These are phyloP conservation scores for Syngnathus rostellatus DNA, from an alignment of 2,797 vertebrate species.

Conservation along the genomic window DNA sequence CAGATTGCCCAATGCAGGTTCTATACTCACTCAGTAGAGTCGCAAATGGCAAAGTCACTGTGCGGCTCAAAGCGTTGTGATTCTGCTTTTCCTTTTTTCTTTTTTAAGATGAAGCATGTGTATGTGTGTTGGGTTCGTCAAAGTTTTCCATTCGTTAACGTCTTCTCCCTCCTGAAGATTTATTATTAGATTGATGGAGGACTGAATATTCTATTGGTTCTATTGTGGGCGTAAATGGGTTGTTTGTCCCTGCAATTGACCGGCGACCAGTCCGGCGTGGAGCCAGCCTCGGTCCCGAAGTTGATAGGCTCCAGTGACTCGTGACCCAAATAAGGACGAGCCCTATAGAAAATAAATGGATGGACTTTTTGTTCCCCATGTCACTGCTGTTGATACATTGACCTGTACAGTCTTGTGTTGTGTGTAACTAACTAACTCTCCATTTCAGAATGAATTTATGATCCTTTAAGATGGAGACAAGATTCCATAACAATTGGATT, in stretches of 20 bases:
- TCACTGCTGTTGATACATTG: background rate
- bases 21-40: conserved; percentile 38
- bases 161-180: background rate
- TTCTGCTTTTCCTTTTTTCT: background rate
- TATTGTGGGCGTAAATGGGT: too few species aligned
- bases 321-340: background rate
- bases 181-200: background rate
- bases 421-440: background rate
- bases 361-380: background rate
- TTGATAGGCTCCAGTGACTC: background rate
- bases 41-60: conserved; percentile 48
- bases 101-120: background rate
- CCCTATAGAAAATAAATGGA: background rate
- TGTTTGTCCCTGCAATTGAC: too few species aligned
- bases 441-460: background rate
- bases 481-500: background rate
- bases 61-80: conserved; percentile 12
- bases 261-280: background rate
- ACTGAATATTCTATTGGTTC: background rate
- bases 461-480: background rate
- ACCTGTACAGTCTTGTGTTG: background rate
- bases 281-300: background rate
- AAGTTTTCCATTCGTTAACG: background rate
- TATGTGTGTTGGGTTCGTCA: background rate
- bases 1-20: conserved; percentile 34